Evolutionary conservation across 2,113 vertebrate species (phyloP), one percentile per base, ranked within the genome.

Genomic region (Oriolus oriolus): DNA sequence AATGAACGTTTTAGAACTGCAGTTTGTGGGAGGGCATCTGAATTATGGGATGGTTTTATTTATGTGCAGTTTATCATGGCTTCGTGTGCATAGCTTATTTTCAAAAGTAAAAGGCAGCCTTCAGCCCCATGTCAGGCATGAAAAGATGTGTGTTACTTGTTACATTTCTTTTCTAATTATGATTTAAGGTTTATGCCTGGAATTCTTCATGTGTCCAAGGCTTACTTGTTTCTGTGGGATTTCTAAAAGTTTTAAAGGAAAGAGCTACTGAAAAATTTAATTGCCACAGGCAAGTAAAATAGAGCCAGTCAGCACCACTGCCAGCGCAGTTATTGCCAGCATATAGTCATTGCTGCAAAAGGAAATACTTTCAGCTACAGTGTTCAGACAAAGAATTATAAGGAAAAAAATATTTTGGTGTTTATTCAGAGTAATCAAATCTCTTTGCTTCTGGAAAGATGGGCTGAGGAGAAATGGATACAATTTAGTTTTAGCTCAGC

Each of bases 361-460:
- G 76, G 82, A 95, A 95, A 94, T 93, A 16, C 59, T 92, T 92
- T 80, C 86, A 66, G 69, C 44, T 70, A 31, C 79, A 56, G 31
- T 31, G 79, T 86, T 89, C 85, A 94, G 57, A 84, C 22, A 24
- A 76, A 71, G 30, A 86, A 78, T 81, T 92, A 49, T 45, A 69
- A 78, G 37, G 44, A 31, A 93, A 84, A 93, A 76, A 14, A 15
- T 71, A 45, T 84, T 95, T 90, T 0, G 3, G 15, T 91, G 79
- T 90, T 95, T 89, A 78, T 86, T 75, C 63, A 37, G 33, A 49
- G 76, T 63, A 71, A 90, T 73, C 81, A 92, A 81, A 90, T 68
- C 56, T 69, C 75, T 50, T 83, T 65, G 27, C 71, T 70, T 90
- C 76, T 95, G 88, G 65, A 90, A 93, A 93, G 80, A 95, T 37